Evolutionary conservation across 2,113 vertebrate genomes (phyloP).

Genomic region (Stictonetta naevosa): DNA sequence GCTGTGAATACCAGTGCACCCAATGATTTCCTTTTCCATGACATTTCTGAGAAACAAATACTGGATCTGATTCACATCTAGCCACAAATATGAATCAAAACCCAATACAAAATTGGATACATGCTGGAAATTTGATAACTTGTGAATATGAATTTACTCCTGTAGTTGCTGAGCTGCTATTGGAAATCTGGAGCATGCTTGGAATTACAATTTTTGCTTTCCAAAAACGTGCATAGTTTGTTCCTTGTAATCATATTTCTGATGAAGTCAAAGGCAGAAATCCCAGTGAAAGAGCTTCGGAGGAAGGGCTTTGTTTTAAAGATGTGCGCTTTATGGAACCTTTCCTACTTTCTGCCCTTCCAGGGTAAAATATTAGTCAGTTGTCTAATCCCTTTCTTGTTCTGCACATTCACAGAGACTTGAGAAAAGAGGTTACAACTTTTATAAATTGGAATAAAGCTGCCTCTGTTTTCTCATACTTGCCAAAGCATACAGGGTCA

Average conservation of each 20-base stretch:
- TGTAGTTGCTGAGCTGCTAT: constrained; percentile 41
- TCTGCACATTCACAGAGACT: neutral
- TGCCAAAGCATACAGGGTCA: constrained; percentile 16
- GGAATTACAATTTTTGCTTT: constrained; percentile 58
- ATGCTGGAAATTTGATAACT: constrained; percentile 39
- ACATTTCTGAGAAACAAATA: constrained; percentile 65
- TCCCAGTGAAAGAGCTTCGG: constrained; percentile 6
- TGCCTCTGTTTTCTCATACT: constrained; percentile 48
- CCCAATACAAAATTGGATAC: constrained; percentile 46
- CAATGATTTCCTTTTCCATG: constrained; percentile 66
- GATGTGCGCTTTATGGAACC: neutral
- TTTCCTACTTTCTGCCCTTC: constrained; percentile 37
- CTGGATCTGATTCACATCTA: constrained; percentile 52
- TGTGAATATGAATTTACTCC: constrained; percentile 57
- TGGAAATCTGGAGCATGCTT: constrained; percentile 66
- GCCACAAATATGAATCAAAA: constrained; percentile 69
- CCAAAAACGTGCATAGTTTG: constrained; percentile 66
- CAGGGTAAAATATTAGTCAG: constrained; percentile 27
- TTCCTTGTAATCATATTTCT: constrained; percentile 35
- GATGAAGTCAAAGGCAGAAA: constrained; percentile 59
- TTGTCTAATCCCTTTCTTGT: constrained; percentile 38
- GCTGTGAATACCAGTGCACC: constrained; percentile 44
- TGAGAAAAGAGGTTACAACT: constrained; percentile 21
- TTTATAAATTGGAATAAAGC: constrained; percentile 41
- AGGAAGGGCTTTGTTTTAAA: constrained; percentile 52